A percentile compares a stretch with the other conserved stretches of the same genome.
These are phyloP conservation scores for Chondrosia reniformis DNA, from an alignment of 37 sponge, comb jelly and placozoan species.

Conservation along the genomic window DNA sequence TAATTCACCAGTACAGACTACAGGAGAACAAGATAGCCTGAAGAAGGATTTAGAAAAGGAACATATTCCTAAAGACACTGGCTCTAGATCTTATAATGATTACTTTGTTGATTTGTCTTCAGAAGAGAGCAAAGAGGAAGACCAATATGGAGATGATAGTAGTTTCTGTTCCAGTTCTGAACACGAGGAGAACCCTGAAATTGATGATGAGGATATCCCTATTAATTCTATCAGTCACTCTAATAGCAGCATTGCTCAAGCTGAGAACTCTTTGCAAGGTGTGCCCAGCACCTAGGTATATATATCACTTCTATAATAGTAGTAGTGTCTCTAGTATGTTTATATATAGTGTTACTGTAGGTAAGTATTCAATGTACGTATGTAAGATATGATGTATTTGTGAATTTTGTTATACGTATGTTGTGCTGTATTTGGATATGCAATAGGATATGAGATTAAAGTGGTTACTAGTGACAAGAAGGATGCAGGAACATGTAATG, in stretches of 20 bases:
- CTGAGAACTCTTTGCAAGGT: background rate
- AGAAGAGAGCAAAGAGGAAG: background rate
- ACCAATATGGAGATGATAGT: background rate
- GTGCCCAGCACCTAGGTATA: too few species aligned
- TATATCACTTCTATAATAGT: too few species aligned
- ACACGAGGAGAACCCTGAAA: background rate
- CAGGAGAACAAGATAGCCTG: too few species aligned
- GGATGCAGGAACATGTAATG: background rate
- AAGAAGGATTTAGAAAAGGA: background rate
- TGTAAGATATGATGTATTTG: too few species aligned
- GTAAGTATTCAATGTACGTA: too few species aligned
- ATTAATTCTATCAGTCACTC: too few species aligned
- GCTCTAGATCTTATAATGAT: background rate
- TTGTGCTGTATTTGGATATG: background rate
- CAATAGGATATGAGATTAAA: slow-evolving; percentile 3
- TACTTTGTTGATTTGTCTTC: background rate
- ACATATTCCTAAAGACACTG: too few species aligned
- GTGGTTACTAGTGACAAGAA: slow-evolving; percentile 14
- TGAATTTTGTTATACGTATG: too few species aligned
- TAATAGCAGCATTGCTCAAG: too few species aligned
- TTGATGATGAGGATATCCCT: background rate
- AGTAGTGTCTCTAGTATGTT: too few species aligned
- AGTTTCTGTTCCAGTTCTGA: background rate
- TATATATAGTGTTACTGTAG: too few species aligned
- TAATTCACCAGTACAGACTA: background rate